Evolutionary conservation across 2,888 invertebrate species (phyloP), one percentile per base, ranked within the genome.

Genomic region (Xestia xanthographa): DNA sequence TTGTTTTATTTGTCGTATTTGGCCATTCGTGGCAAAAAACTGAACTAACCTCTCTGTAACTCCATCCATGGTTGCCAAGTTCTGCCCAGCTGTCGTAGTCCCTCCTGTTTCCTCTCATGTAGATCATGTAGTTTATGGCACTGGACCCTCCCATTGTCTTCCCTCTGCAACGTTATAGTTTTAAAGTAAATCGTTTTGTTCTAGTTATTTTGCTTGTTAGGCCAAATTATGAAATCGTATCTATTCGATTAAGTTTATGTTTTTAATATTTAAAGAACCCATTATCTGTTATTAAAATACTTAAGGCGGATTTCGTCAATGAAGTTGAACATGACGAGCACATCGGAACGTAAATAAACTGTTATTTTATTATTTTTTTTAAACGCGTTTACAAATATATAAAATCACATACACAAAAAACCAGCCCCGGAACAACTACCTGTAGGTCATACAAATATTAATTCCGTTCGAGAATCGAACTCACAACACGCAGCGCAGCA

Each of bases 71-170:
- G 87, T 97, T 97, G 2, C 97, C 98, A 60, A 97, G 90, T 45
- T 95, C 94, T 20, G 97, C 97, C 98, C 98, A 98, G 70, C 95
- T 94, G 85, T 98, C 97, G 90, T 97, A 98, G 90, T 98, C 98
- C 67, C 94, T 91, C 56, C 95, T 97, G 80, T 97, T 96, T 0
- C 97, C 97, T 88, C 97, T 92, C 79, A 97, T 97, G 91, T 97
- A 97, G n/a, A 97, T 97, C 97, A 98, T 97, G 91, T 97, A 97
- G 93, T 98, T 98, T 29, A 98, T 95, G 41, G 97, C 95, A 85
- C 97, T 97, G 0, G 97, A 97, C 0, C 98, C 98, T 12, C 98
- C 98, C 96, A 98, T 97, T 0, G 97, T 97, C 91, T 97, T 97
- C 3, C 97, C 97, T 85, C 97, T 96, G 94, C 43, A 94, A 94